phyloP scores from a whole-genome alignment of 2,797 vertebrate species.

The Parambassis ranga region DNA sequence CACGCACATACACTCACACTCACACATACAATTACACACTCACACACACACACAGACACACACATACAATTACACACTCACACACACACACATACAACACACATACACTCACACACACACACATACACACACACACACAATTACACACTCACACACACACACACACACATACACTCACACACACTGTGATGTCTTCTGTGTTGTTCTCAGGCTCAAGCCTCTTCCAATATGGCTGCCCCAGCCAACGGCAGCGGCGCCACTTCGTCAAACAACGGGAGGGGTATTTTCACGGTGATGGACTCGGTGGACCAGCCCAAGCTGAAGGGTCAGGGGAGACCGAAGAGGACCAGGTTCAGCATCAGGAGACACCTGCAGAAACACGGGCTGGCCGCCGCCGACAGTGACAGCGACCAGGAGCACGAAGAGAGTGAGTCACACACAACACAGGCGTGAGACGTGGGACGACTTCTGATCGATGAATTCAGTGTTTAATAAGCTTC shows the following conservation, averaged over 20 bases:
- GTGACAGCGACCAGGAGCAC: slow-evolving; percentile 80
- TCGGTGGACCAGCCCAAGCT: slow-evolving; percentile 80
- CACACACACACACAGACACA: neutral
- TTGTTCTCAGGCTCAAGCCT: slow-evolving; percentile 34
- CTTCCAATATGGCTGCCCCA: neutral
- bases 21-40: too few relatives aligned
- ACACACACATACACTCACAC: neutral
- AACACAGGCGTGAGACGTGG: too few relatives aligned
- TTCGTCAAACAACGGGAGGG: slow-evolving; percentile 44
- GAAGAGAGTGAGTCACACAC: slow-evolving; percentile 79
- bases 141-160: neutral
- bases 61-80: too few relatives aligned
- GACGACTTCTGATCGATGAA: too few relatives aligned
- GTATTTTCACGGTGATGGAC: slow-evolving; percentile 53
- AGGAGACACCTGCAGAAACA: slow-evolving; percentile 87
- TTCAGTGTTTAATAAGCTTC: too few relatives aligned
- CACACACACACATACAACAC: neutral
- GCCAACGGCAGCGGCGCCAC: slow-evolving; percentile 1
- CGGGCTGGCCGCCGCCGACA: slow-evolving; percentile 80
- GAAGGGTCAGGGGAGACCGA: slow-evolving; percentile 82
- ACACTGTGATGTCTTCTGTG: neutral
- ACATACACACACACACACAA: neutral
- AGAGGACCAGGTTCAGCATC: slow-evolving; percentile 84
- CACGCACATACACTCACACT: neutral
- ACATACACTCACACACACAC: neutral